Conservation (phyloP, 2,113 vertebrate species). For the Ceratotherium simum region DNA sequence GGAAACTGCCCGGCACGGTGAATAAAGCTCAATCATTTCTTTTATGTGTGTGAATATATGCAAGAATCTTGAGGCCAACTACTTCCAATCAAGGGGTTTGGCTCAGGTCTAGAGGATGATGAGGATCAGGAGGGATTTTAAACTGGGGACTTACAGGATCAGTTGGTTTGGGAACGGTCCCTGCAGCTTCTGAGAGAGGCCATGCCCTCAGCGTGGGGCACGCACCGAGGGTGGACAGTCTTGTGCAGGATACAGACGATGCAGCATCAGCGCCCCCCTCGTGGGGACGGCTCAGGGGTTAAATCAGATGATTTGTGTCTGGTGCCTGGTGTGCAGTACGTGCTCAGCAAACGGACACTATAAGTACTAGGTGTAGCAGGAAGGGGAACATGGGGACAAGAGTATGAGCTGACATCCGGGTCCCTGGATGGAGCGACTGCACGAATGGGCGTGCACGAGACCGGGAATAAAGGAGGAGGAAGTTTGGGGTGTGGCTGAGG, state of each 20-base stretch:
- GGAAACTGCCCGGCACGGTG: background rate
- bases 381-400: background rate
- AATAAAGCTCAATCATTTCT: background rate
- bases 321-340: background rate
- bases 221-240: background rate
- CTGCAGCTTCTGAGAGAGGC: background rate
- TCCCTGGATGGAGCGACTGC: background rate
- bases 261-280: background rate
- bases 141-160: background rate
- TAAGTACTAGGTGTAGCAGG: background rate
- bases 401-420: too few relatives aligned
- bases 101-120: background rate
- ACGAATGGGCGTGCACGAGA: rapidly evolving
- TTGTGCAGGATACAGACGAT: too few relatives aligned
- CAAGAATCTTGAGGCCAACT: background rate
- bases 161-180: background rate
- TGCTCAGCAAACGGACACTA: too few relatives aligned
- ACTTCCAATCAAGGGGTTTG: background rate
- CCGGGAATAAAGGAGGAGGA: background rate
- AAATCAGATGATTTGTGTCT: background rate
- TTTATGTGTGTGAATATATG: background rate
- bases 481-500: background rate
- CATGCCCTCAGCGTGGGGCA: rapidly evolving
- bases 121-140: background rate
- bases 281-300: background rate